Percentiles rank a stretch among this genome's conserved stretches.
These are phyloP conservation scores for Cossypha caffra DNA, from an alignment of 2,797 vertebrate genomes.

Conservation along the genomic window DNA sequence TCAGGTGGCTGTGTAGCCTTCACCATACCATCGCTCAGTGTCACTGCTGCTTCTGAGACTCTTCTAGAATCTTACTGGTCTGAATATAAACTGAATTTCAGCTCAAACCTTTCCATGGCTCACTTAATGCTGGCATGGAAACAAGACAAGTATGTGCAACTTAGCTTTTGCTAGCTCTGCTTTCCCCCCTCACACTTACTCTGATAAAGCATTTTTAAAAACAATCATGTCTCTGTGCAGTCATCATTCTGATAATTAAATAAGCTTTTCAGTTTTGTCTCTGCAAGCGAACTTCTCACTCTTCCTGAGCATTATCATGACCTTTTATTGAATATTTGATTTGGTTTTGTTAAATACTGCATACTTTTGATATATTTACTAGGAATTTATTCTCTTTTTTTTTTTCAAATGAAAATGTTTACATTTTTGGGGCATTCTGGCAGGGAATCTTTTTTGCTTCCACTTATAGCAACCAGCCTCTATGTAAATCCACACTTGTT, in stretches of 20 bases:
- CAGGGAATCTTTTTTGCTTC: not conserved
- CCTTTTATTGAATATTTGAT: not conserved
- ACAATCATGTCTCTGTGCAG: not conserved
- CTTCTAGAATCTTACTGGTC: not conserved
- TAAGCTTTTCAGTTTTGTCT: not conserved
- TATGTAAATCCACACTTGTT: not conserved
- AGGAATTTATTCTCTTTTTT: not conserved
- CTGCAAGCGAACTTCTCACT: not conserved
- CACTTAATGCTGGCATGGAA: not conserved
- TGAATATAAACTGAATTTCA: not conserved
- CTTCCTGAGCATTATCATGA: not conserved
- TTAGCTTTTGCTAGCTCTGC: not conserved
- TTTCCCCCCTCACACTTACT: not conserved
- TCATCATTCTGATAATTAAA: not conserved
- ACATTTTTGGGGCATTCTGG: rapidly evolving
- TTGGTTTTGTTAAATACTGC: not conserved
- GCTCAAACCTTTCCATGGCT: not conserved
- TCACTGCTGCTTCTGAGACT: not conserved
- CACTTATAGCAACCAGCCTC: not conserved
- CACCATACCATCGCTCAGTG: not conserved
- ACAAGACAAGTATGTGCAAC: not conserved
- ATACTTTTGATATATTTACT: not conserved
- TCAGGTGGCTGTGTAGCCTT: not conserved
- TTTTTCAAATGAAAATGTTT: not conserved
- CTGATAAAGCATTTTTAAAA: not conserved